phyloP scores from a whole-genome alignment of 2,888 invertebrate species.

The Oligia strigilis region DNA sequence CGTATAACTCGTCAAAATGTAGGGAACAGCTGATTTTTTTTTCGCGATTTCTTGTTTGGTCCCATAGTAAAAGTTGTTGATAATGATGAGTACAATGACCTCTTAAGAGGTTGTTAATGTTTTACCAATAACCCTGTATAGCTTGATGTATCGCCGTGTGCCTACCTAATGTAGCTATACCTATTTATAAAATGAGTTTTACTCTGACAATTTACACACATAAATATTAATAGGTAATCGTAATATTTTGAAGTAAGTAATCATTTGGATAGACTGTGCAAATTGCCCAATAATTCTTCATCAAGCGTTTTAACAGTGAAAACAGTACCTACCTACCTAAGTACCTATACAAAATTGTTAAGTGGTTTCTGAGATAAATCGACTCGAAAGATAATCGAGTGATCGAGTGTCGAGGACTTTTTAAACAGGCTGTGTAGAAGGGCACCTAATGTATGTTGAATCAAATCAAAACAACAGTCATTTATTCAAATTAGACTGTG shows the following conservation, averaged over 20 bases:
- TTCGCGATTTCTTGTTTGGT: too few species aligned
- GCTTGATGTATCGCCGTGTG: too few species aligned
- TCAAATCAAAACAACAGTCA: too few species aligned
- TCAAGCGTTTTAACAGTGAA: constrained; percentile 12
- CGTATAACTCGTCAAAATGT: too few species aligned
- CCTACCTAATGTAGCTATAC: neutral
- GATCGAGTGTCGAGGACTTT: constrained; percentile 19
- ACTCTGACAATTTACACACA: constrained; percentile 6
- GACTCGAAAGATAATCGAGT: constrained; percentile 17
- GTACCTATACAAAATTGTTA: constrained; percentile 37
- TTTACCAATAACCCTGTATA: too few species aligned
- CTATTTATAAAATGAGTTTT: neutral
- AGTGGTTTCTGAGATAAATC: constrained; percentile 49
- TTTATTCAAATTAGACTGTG: too few species aligned
- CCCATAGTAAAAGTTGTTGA: too few species aligned
- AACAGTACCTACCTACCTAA: constrained; percentile 20
- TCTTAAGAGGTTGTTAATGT: too few species aligned
- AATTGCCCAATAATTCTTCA: constrained; percentile 36
- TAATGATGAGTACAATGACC: too few species aligned
- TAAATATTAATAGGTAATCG: constrained; percentile 8
- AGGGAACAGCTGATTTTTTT: too few species aligned
- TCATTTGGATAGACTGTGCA: constrained; percentile 7
- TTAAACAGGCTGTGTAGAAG: neutral
- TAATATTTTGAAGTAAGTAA: constrained; percentile 16
- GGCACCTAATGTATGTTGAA: neutral